Base-by-base conservation (phyloP, 2,797 vertebrate species). In the Artibeus lituratus region DNA sequence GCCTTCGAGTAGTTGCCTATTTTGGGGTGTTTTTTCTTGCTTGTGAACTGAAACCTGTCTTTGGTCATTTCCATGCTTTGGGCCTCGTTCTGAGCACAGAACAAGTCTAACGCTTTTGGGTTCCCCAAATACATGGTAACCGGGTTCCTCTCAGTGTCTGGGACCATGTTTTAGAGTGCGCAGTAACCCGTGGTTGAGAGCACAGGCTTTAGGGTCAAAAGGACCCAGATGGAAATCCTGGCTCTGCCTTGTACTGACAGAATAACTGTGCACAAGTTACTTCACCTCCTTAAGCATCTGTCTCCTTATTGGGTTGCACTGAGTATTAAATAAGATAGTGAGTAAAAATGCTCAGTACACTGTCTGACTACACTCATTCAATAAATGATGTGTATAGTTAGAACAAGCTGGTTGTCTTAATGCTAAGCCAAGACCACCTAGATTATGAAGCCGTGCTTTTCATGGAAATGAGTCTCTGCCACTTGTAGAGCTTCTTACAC, bases 21-120 rank as follows among this genome's bases (percentile, higher is more conserved):
- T 81, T 94, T 88, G n/a, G 47, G 37, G 15, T 91, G 18, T 1
- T 70, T 95, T 96, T 88, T 93, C 22, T 70, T 88, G 19, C 24
- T 29, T 86, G 24, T 96, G 35, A 89, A 70, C 15, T 55, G 57
- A 76, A 14, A 15, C 15, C 44, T 42, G 10, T 65, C 19, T 93
- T 9, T 53, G 49, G 10, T 95, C 21, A n/a, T 76, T 55, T 92
- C 55, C 0, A 12, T 84, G 37, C 72, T 76, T 96, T 76, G 18
- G 19, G 39, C 51, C 22, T 86, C 22, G 44, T 83, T 62, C 12
- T 87, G 29, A 94, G 35, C n/a, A 53, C 14, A 84, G 57, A 74
- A 42, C 44, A 93, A 81, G 19, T 85, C 35, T 85, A 67, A 62
- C 51, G 39, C 16, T 90, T 87, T 87, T 39, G 55, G 16, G 10